These are phyloP conservation scores for Oscheius sp. DNA, from an alignment of 1,140 invertebrate genomes.

Conservation along the genomic window DNA sequence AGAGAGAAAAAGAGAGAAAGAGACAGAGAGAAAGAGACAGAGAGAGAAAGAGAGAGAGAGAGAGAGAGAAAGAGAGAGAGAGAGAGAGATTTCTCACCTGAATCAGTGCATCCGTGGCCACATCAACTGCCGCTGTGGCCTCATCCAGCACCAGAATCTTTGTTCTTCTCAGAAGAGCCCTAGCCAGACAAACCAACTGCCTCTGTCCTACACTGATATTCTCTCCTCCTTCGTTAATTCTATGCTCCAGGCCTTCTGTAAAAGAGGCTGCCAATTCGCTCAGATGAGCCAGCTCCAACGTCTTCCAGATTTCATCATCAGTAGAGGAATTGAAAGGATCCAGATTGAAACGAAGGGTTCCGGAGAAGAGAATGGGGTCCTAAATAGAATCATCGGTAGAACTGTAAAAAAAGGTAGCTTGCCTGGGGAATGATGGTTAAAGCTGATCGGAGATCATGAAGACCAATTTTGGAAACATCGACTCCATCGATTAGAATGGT, in stretches of 20 bases:
- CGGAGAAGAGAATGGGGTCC: constrained; percentile 66
- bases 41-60: too few species aligned
- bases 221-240: constrained; percentile 61
- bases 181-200: constrained; percentile 67
- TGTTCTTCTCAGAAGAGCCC: constrained; percentile 66
- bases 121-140: constrained; percentile 71
- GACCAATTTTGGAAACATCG: constrained; percentile 66
- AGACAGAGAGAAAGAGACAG: too few species aligned
- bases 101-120: constrained; percentile 70
- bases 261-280: constrained; percentile 55
- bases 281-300: constrained; percentile 64
- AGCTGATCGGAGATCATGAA: constrained; percentile 64
- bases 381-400: too few species aligned
- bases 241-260: constrained; percentile 37
- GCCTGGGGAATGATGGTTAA: constrained; percentile 68
- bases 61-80: too few species aligned
- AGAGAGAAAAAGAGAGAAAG: neutral
- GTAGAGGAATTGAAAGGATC: constrained; percentile 68
- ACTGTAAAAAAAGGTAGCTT: too few species aligned
- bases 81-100: constrained; percentile 61
- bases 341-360: constrained; percentile 66
- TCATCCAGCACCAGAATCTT: constrained; percentile 69
- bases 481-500: constrained; percentile 71
- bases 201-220: constrained; percentile 59
- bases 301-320: constrained; percentile 70